Evolutionary conservation across 2,113 vertebrate genomes (phyloP), one percentile per base, ranked within the genome.

Genomic region (Chauna torquata): DNA sequence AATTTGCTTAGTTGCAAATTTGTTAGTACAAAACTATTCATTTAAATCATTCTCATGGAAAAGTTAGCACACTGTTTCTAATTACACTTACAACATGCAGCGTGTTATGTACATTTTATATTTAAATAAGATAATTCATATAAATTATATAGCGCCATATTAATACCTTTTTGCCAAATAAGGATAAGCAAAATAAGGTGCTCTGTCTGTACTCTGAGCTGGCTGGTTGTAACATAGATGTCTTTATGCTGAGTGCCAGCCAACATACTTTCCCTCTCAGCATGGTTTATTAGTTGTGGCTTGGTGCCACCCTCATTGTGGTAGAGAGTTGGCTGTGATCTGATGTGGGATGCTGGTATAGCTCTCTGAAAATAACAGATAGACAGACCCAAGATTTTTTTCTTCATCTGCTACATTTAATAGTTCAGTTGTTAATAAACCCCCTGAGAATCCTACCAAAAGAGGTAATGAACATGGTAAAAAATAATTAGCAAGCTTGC

Each of bases 391-490:
- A 55, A 79, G 65, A 6, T 36, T 66, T 47, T 34, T 74, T 85
- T 42, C 34, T 82, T 86, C 11, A 27, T 75, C 44, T 66, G 40
- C 42, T 83, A 34, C 0, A 0, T 80, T 90, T 88, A 62, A 59
- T 78, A 64, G 50, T 64, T 96, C 12, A 9, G n/a, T 83, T 79
- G 38, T 83, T 92, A 93, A 88, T 88, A 82, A 74, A 95, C 93
- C 20, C 42, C n/a, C 49, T 58, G 23, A 93, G 58, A 93, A 62
- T 83, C 92, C 88, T 88, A 80, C 24, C 23, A 55, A 38, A 88
- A 75, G 38, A 85, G 25, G 38, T 71, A 83, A 91, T 79, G 88
- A 96, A 82, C 25, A 17, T 55, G 49, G 42, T 23, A 36, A 72
- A 58, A 82, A 82, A n/a, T 11, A 78, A 86, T 6, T 55, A 76